Percentiles rank a stretch among this genome's conserved stretches.
phyloP scores from a whole-genome alignment of 2,113 vertebrate species.

The Carassius gibelio region DNA sequence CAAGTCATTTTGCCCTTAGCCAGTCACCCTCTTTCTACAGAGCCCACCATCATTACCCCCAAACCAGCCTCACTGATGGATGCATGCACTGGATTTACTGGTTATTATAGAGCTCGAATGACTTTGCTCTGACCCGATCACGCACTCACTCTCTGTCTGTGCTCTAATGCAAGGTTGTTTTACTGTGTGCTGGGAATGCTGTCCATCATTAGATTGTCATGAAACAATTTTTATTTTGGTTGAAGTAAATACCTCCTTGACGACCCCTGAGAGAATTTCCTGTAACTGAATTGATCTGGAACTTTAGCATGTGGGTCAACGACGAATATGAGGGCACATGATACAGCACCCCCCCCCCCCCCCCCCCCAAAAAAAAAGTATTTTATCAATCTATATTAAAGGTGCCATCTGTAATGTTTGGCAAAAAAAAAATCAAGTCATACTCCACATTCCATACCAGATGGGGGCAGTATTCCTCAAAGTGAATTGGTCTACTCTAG shows the following conservation, averaged over 20 bases:
- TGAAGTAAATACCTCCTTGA: not conserved
- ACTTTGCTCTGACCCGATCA: conserved; percentile 43
- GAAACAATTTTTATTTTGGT: conserved; percentile 3
- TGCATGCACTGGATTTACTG: conserved; percentile 31
- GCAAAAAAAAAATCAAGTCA: too few relatives aligned
- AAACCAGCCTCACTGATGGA: conserved; percentile 10
- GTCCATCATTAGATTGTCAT: not conserved
- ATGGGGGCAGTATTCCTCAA: too few relatives aligned
- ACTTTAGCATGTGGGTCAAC: not conserved
- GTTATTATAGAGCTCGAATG: conserved; percentile 44
- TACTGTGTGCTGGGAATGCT: conserved; percentile 15
- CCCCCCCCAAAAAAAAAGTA: too few relatives aligned
- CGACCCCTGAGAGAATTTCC: not conserved
- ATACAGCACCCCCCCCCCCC: not conserved
- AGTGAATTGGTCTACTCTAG: too few relatives aligned
- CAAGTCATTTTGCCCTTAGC: conserved; percentile 43
- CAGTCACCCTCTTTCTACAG: conserved; percentile 40
- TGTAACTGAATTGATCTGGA: not conserved
- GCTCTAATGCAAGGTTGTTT: conserved; percentile 25
- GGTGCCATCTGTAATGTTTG: too few relatives aligned
- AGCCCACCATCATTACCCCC: conserved; percentile 22
- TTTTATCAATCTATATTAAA: not conserved
- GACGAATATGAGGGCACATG: not conserved
- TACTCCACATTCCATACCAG: too few relatives aligned
- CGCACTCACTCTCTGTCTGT: conserved; percentile 27